phyloP scores from a whole-genome alignment of 2,888 invertebrate genomes.

The Priocnemis perturbator region DNA sequence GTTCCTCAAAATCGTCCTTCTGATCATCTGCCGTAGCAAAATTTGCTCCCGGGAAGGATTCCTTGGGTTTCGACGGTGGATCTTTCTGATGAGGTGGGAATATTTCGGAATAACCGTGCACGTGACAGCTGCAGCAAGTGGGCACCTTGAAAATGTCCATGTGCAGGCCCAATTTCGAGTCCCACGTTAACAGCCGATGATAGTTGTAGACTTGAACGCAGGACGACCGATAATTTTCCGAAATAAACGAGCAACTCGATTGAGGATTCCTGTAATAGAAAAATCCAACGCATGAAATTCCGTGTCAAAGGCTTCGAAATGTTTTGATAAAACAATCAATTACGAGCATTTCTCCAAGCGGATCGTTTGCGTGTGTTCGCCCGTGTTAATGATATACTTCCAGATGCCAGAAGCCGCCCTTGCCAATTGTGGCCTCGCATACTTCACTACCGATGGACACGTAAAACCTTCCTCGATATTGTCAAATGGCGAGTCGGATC shows the following conservation, averaged over 20 bases:
- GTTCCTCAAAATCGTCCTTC: conserved; percentile 55
- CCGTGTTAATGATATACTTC: conserved; percentile 92
- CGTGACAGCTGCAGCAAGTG: conserved; percentile 89
- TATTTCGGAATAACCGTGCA: conserved; percentile 84
- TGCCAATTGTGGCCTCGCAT: conserved; percentile 88
- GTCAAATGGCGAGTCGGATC: conserved; percentile 78
- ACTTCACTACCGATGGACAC: conserved; percentile 87
- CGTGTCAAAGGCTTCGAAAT: too few species aligned
- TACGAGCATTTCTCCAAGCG: conserved; percentile 89
- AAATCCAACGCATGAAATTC: not conserved
- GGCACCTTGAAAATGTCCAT: conserved; percentile 92
- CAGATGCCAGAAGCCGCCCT: conserved; percentile 87
- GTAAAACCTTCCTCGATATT: conserved; percentile 83
- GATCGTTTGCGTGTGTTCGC: conserved; percentile 89
- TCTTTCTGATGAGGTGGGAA: conserved; percentile 81
- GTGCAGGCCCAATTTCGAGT: conserved; percentile 85
- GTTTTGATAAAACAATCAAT: not conserved
- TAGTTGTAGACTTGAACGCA: conserved; percentile 91
- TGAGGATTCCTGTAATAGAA: conserved; percentile 82
- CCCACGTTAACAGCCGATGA: conserved; percentile 88
- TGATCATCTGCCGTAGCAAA: conserved; percentile 59
- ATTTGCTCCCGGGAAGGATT: conserved; percentile 79
- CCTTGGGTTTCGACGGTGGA: conserved; percentile 77
- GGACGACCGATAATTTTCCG: conserved; percentile 87
- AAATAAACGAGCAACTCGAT: conserved; percentile 86